Conservation (phyloP, 2,797 vertebrate species). For the Lophotriccus pileatus region DNA sequence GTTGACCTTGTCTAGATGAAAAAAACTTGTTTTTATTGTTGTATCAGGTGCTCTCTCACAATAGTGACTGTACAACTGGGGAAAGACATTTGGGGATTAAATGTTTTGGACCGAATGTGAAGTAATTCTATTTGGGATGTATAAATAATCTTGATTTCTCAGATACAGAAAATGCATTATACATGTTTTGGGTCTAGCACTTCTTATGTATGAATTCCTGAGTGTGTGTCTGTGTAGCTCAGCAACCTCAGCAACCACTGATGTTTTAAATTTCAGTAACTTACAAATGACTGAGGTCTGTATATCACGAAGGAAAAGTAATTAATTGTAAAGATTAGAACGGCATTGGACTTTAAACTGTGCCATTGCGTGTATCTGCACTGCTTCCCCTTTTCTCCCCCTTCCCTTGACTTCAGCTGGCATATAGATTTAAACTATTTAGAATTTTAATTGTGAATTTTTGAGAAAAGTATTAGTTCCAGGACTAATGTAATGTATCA, state of each 20-base stretch:
- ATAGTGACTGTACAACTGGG: neutral
- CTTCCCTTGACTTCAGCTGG: neutral
- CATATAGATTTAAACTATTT: slow-evolving; percentile 30
- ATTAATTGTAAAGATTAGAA: slow-evolving; percentile 9
- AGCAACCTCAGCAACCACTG: neutral
- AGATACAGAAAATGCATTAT: neutral
- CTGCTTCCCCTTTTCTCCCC: neutral
- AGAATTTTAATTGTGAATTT: slow-evolving; percentile 34
- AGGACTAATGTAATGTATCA: slow-evolving; percentile 38
- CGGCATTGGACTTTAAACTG: neutral
- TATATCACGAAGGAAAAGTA: neutral
- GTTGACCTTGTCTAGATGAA: neutral
- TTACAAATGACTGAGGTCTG: neutral
- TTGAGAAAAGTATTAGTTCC: slow-evolving; percentile 40
- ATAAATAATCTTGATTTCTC: neutral
- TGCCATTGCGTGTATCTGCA: neutral
- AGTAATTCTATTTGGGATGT: neutral
- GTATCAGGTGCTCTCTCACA: neutral
- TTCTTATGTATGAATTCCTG: neutral
- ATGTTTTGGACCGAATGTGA: neutral
- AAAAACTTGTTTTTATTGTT: neutral
- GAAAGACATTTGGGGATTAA: neutral
- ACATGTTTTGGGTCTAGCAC: neutral
- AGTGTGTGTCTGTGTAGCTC: neutral
- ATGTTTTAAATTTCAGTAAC: neutral